phyloP scores from a whole-genome alignment of 1,140 invertebrate genomes.

The Battus philenor region DNA sequence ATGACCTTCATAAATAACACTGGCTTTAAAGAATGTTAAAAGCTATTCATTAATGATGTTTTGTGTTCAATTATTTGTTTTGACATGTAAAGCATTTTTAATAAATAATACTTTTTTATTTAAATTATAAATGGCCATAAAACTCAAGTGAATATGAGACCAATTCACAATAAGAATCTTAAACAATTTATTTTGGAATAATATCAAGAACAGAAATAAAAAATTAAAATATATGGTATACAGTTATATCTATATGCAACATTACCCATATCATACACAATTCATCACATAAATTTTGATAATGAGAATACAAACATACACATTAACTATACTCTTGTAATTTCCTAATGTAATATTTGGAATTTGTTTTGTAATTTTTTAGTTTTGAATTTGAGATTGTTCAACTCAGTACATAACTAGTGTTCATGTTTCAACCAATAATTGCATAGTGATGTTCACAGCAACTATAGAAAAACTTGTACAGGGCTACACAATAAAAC shows the following conservation, averaged over 20 bases:
- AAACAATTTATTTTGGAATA: slow-evolving; percentile 18
- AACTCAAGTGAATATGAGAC: slow-evolving; percentile 18
- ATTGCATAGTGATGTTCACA: slow-evolving; percentile 7
- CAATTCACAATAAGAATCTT: slow-evolving; percentile 17
- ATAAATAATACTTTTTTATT: slow-evolving; percentile 34
- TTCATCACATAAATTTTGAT: slow-evolving; percentile 56
- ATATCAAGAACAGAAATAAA: slow-evolving; percentile 32
- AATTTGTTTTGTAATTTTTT: slow-evolving; percentile 53
- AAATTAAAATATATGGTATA: slow-evolving; percentile 57
- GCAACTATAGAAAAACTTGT: slow-evolving; percentile 2
- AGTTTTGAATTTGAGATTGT: slow-evolving; percentile 31
- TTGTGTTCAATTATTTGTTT: too few relatives aligned
- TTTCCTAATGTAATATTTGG: slow-evolving; percentile 66
- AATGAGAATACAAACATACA: slow-evolving; percentile 50
- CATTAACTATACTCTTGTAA: slow-evolving; percentile 62
- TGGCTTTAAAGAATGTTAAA: slow-evolving; percentile 26
- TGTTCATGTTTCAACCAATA: slow-evolving; percentile 9
- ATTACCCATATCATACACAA: slow-evolving; percentile 38
- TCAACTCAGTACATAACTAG: slow-evolving; percentile 39
- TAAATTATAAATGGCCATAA: slow-evolving; percentile 15
- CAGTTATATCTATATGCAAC: slow-evolving; percentile 42
- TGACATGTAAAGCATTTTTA: too few relatives aligned
- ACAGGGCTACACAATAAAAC: slow-evolving; percentile 9
- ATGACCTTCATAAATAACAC: slow-evolving; percentile 32
- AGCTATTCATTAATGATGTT: background rate